These are phyloP conservation scores for Diglossa cyanea DNA, from an alignment of 2,797 vertebrate species.

Conservation along the genomic window DNA sequence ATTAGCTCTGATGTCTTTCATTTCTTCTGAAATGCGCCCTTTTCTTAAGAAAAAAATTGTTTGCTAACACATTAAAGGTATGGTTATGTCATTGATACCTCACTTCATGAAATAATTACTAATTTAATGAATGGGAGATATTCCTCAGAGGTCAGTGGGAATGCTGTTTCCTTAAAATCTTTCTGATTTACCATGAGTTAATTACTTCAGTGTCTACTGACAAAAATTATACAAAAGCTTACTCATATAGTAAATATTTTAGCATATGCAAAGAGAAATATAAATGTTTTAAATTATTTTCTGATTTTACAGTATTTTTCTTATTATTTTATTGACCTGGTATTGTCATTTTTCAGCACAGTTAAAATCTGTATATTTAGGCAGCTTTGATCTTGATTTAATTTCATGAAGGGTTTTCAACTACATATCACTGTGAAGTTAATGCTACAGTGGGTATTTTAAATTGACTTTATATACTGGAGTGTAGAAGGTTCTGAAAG, in stretches of 20 bases:
- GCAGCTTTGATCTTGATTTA: not conserved
- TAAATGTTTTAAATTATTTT: not conserved
- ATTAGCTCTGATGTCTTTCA: not conserved
- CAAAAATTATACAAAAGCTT: not conserved
- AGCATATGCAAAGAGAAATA: not conserved
- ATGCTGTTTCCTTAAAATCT: not conserved
- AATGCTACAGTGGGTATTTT: not conserved
- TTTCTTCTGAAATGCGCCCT: not conserved
- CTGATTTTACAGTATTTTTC: not conserved
- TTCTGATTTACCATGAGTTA: not conserved
- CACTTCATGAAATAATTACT: not conserved
- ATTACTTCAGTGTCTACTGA: not conserved
- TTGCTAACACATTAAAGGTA: not conserved
- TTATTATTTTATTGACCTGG: not conserved
- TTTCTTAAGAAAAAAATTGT: not conserved
- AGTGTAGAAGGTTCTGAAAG: not conserved
- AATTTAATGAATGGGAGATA: not conserved
- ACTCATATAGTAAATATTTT: not conserved
- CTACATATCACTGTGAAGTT: rapidly evolving
- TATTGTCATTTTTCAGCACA: not conserved
- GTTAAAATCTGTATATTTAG: not conserved
- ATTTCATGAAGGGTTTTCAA: not conserved
- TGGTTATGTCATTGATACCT: not conserved
- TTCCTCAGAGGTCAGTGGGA: not conserved
- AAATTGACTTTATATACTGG: not conserved